Percentiles rank a stretch among this genome's conserved stretches.
Conservation (phyloP, 1,140 invertebrate genomes). For the Micrasema longulum region DNA sequence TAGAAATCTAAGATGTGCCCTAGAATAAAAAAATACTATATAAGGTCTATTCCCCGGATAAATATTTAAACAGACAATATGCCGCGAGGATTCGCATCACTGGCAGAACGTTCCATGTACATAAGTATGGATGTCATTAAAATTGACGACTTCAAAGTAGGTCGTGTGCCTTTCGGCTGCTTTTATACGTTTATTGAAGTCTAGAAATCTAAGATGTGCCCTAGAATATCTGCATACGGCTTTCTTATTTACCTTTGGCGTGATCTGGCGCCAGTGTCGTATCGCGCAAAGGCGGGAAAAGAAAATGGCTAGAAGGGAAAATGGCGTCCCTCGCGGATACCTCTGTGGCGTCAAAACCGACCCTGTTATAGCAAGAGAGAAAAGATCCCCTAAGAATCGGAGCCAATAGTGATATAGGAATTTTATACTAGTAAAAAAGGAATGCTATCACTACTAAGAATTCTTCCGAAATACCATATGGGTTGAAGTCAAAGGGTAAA, state of each 20-base stretch:
- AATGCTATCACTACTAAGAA: slow-evolving; percentile 23
- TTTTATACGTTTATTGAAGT: background rate
- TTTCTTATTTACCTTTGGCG: slow-evolving; percentile 48
- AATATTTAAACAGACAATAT: too few relatives aligned
- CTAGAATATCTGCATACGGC: slow-evolving; percentile 43
- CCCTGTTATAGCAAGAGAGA: slow-evolving; percentile 16
- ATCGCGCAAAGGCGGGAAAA: slow-evolving; percentile 33
- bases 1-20: too few relatives aligned
- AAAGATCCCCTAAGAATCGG: slow-evolving; percentile 37
- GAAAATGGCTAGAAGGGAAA: slow-evolving; percentile 6
- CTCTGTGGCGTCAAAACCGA: slow-evolving; percentile 46
- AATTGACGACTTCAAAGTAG: slow-evolving; percentile 1
- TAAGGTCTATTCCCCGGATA: too few relatives aligned
- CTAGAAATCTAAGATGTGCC: slow-evolving; percentile 8
- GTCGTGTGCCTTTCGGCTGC: background rate
- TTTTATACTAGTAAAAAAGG: slow-evolving; percentile 26
- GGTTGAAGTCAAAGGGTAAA: slow-evolving; percentile 24
- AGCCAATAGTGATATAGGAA: slow-evolving; percentile 32
- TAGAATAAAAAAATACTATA: too few relatives aligned
- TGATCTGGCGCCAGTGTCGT: slow-evolving; percentile 19
- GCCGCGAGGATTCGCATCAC: too few relatives aligned
- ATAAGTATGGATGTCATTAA: slow-evolving; percentile 12
- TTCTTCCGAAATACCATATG: slow-evolving; percentile 26
- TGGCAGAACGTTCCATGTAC: too few relatives aligned
- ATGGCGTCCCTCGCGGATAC: slow-evolving; percentile 33